A percentile compares a stretch with the other conserved stretches of the same genome.
Evolutionary conservation across 1,140 invertebrate genomes (phyloP).

Genomic region (Phymorhynchus buccinoides): DNA sequence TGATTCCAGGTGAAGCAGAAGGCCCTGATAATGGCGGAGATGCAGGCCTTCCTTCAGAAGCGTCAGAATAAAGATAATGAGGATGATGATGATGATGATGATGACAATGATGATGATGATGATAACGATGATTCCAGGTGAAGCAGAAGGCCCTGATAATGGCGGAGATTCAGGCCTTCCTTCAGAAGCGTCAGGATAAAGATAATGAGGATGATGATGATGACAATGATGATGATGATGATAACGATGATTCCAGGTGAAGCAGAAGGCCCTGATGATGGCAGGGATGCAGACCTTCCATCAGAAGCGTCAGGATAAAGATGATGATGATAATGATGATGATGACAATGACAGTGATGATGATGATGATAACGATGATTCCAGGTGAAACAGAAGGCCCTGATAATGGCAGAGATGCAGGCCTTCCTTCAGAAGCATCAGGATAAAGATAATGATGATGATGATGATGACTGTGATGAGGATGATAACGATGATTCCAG

Average conservation of each 20-base stretch:
- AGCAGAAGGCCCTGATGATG: constrained; percentile 65
- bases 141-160: constrained; percentile 66
- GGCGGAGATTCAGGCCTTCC: constrained; percentile 71
- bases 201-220: no score
- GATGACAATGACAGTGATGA: no score
- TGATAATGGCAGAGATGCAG: constrained; percentile 71
- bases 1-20: constrained; percentile 67
- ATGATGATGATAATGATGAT: no score
- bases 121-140: no score
- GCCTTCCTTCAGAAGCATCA: constrained; percentile 65
- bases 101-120: no score
- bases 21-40: constrained; percentile 68
- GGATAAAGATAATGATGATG: constrained; percentile 65
- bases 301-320: constrained; percentile 67
- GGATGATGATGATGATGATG: no score
- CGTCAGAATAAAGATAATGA: constrained; percentile 68
- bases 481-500: no score
- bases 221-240: no score
- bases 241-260: no score
- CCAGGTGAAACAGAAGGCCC: constrained; percentile 68
- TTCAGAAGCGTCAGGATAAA: constrained; percentile 66
- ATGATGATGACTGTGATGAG: no score
- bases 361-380: no score
- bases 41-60: constrained; percentile 69
- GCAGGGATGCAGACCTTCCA: constrained; percentile 72